Evolutionary conservation across 2,113 vertebrate genomes (phyloP).

Genomic region (Galbula dea): DNA sequence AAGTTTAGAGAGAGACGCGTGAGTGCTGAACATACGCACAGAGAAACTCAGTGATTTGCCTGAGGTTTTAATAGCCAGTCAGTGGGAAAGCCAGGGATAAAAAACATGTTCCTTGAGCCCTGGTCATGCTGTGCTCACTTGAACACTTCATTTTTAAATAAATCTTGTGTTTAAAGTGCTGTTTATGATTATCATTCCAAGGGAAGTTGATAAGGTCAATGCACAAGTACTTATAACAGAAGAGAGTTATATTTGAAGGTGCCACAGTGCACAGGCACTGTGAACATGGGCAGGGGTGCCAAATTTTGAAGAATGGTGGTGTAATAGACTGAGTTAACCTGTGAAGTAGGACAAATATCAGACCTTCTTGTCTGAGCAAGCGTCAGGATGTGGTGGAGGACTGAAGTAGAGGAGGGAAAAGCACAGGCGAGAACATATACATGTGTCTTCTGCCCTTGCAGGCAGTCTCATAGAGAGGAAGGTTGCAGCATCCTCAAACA

Average conservation of each 20-base stretch:
- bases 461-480: not conserved
- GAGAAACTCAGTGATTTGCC: not conserved
- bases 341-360: not conserved
- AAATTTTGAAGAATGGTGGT: not conserved
- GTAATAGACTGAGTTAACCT: not conserved
- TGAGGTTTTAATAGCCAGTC: not conserved
- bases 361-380: not conserved
- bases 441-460: not conserved
- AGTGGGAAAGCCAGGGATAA: not conserved
- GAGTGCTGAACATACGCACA: not conserved
- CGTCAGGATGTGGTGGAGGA: not conserved
- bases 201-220: slow-evolving; percentile 44
- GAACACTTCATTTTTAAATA: slow-evolving; percentile 8
- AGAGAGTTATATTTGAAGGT: not conserved
- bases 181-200: not conserved
- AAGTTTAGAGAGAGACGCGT: not conserved
- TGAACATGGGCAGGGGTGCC: not conserved
- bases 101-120: not conserved
- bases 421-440: not conserved
- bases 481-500: not conserved
- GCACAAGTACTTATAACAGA: slow-evolving; percentile 20
- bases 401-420: not conserved
- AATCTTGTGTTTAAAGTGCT: slow-evolving; percentile 32
- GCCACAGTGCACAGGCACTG: not conserved
- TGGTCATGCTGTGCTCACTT: not conserved